phyloP scores from a whole-genome alignment of 2,888 invertebrate genomes.

The Lepidocyrtoides sp. region DNA sequence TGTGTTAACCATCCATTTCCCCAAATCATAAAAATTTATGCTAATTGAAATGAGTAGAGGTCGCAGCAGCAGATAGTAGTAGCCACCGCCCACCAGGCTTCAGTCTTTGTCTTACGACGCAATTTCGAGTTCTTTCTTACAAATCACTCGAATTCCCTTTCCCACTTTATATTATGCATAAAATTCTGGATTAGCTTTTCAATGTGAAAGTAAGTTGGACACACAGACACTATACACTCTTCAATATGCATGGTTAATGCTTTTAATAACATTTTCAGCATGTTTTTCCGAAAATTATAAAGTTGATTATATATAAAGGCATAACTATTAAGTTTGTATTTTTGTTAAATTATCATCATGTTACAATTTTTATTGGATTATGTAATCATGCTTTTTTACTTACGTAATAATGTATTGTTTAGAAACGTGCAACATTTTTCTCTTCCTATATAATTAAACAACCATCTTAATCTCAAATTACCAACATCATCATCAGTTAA shows the following conservation, averaged over 20 bases:
- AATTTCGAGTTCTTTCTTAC: no score
- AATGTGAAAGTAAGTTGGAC: no score
- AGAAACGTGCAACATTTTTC: neutral
- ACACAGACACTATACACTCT: no score
- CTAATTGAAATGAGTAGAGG: no score
- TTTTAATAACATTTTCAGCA: conserved; percentile 58
- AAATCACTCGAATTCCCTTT: no score
- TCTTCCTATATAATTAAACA: neutral
- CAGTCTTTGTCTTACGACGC: no score
- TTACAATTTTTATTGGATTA: conserved; percentile 50
- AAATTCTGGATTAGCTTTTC: no score
- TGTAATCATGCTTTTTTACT: neutral
- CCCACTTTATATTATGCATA: neutral
- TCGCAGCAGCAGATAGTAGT: no score
- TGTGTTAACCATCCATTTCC: no score
- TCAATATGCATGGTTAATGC: conserved; percentile 38
- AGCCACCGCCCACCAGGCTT: no score
- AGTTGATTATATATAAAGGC: neutral
- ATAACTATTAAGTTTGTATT: conserved; percentile 32
- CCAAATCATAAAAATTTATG: no score
- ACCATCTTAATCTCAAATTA: conserved; percentile 12
- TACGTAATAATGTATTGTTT: neutral
- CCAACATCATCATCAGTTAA: conserved; percentile 18
- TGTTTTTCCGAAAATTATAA: conserved; percentile 7
- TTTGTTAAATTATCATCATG: conserved; percentile 52